A percentile compares a stretch with the other conserved stretches of the same genome.
phyloP scores from a whole-genome alignment of 2,888 invertebrate genomes.

The Plemyria rubiginata region DNA sequence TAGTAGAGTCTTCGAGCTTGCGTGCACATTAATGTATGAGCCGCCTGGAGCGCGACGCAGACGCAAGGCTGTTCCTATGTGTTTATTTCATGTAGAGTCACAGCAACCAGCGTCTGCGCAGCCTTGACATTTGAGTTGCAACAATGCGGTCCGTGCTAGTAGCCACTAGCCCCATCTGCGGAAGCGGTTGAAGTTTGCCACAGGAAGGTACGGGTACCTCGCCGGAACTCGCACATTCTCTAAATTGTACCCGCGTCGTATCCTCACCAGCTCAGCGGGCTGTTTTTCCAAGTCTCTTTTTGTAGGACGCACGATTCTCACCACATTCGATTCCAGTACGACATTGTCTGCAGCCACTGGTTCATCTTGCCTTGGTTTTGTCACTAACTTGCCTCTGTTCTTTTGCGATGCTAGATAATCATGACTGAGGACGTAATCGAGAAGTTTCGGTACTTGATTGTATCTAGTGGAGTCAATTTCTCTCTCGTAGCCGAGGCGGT shows the following conservation, averaged over 20 bases:
- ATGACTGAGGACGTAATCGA: slow-evolving; percentile 67
- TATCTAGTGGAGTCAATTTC: slow-evolving; percentile 71
- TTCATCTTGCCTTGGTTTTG: slow-evolving; percentile 70
- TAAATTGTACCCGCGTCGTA: slow-evolving; percentile 78
- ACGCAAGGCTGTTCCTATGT: slow-evolving; percentile 50
- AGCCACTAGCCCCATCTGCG: slow-evolving; percentile 80
- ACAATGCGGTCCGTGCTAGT: slow-evolving; percentile 46
- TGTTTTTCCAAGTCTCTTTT: slow-evolving; percentile 55
- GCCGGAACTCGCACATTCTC: slow-evolving; percentile 81
- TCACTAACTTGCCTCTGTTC: slow-evolving; percentile 74
- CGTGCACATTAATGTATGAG: slow-evolving; percentile 53
- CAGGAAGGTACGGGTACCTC: slow-evolving; percentile 77
- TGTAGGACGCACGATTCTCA: slow-evolving; percentile 68
- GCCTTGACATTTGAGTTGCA: slow-evolving; percentile 76
- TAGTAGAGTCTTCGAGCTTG: slow-evolving; percentile 58
- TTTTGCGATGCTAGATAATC: slow-evolving; percentile 66
- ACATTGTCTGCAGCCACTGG: slow-evolving; percentile 72
- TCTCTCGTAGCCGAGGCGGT: slow-evolving; percentile 74
- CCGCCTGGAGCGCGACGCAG: slow-evolving; percentile 53
- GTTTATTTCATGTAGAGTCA: slow-evolving; percentile 33
- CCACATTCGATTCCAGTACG: slow-evolving; percentile 74
- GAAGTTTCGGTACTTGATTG: slow-evolving; percentile 68
- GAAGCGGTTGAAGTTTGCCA: slow-evolving; percentile 72
- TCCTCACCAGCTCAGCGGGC: slow-evolving; percentile 62
- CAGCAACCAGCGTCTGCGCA: slow-evolving; percentile 62